Evolutionary conservation across 2,113 vertebrate species (phyloP).

Genomic region (Oxyruncus cristatus): DNA sequence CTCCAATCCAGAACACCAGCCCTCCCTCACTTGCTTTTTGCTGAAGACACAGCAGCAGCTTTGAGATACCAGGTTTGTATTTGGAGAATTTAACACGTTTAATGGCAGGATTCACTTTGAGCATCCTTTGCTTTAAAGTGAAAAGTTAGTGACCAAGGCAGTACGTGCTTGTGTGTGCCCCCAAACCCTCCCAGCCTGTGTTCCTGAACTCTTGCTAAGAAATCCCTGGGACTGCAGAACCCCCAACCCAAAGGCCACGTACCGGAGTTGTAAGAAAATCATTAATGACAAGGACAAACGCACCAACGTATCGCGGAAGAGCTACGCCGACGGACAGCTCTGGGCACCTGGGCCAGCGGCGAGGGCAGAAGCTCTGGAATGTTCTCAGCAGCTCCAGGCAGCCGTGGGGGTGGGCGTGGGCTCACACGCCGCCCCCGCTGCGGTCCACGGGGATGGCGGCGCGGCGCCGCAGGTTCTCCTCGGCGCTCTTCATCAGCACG

Average conservation of each 20-base stretch:
- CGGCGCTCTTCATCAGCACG: constrained; percentile 90
- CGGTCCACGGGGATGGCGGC: constrained; percentile 89
- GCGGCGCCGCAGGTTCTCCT: constrained; percentile 86
- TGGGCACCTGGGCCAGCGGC: not conserved
- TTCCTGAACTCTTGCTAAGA: not conserved
- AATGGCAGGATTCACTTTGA: not conserved
- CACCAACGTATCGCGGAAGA: not conserved
- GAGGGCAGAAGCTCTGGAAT: constrained; percentile 48
- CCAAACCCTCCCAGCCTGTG: not conserved
- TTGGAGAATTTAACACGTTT: accelerated
- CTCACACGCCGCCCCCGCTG: constrained; percentile 90
- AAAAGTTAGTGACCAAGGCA: not conserved
- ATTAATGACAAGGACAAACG: not conserved
- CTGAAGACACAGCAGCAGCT: not conserved
- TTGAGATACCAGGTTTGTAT: accelerated
- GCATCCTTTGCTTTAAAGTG: not conserved
- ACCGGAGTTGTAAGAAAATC: not conserved
- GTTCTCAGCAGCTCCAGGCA: not conserved
- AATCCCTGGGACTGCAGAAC: not conserved
- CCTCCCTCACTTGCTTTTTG: not conserved
- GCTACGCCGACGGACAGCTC: not conserved
- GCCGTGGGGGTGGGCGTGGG: no score
- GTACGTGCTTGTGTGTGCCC: not conserved
- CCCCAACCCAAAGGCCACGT: constrained; percentile 12
- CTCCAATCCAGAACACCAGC: not conserved